Evolutionary conservation across 2,888 invertebrate species (phyloP).

Genomic region (Andrena bucephala): DNA sequence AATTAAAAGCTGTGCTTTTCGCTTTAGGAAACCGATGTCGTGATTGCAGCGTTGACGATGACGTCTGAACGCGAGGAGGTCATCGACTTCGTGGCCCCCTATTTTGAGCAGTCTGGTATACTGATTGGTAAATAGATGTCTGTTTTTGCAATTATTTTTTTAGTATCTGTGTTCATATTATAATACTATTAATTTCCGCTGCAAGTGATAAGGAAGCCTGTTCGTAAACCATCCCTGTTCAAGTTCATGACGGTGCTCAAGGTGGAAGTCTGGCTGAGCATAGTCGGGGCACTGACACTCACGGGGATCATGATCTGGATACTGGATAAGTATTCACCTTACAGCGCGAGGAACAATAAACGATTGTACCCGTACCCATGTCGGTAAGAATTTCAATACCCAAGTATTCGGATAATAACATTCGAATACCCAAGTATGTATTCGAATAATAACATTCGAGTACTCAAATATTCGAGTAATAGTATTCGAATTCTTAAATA

Average conservation of each 20-base stretch:
- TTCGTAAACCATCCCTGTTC: conserved; percentile 93
- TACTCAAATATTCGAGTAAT: too few relatives aligned
- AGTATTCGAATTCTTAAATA: too few relatives aligned
- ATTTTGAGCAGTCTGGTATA: conserved; percentile 96
- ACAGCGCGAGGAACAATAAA: conserved; percentile 94
- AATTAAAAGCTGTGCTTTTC: not conserved
- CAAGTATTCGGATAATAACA: too few relatives aligned
- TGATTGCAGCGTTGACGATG: conserved; percentile 94
- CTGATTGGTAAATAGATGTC: conserved; percentile 88
- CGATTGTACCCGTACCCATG: conserved; percentile 92
- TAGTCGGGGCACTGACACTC: conserved; percentile 92
- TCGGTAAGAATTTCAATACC: conserved; percentile 84
- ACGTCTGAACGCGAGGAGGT: conserved; percentile 96
- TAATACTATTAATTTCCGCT: conserved; percentile 10
- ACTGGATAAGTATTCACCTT: conserved; percentile 95
- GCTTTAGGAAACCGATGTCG: conserved; percentile 92
- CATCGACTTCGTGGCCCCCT: conserved; percentile 95
- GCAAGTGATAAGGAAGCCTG: conserved; percentile 93
- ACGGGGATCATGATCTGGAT: conserved; percentile 96
- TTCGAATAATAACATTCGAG: too few relatives aligned
- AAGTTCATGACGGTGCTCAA: conserved; percentile 97
- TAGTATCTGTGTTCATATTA: not conserved
- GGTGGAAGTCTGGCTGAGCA: conserved; percentile 95
- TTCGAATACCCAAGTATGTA: too few relatives aligned
- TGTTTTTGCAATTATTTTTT: not conserved